Conservation (phyloP, 2,888 invertebrate species). For the Calliopum simillimum region DNA sequence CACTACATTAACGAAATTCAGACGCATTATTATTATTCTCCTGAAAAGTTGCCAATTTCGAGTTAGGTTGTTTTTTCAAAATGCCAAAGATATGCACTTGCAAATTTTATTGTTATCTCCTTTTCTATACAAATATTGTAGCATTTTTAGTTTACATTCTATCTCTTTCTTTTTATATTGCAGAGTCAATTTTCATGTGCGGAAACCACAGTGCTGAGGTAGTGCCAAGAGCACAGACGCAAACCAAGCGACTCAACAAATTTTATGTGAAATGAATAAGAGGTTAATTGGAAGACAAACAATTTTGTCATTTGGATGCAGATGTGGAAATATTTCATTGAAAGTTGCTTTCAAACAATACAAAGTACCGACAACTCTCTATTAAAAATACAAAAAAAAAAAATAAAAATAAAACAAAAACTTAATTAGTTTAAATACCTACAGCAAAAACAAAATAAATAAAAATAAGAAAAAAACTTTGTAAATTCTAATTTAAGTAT, state of each 20-base stretch:
- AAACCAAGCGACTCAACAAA: conserved; percentile 40
- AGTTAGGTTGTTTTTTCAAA: too few species aligned
- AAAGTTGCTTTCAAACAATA: too few species aligned
- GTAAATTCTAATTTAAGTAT: too few species aligned
- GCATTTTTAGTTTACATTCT: neutral
- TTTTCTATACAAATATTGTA: neutral
- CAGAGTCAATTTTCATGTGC: conserved; percentile 67
- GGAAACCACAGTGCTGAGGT: conserved; percentile 65
- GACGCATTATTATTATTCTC: too few species aligned
- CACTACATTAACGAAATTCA: too few species aligned
- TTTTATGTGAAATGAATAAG: conserved; percentile 30
- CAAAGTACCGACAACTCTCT: too few species aligned
- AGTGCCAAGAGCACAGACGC: conserved; percentile 53
- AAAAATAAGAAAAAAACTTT: conserved; percentile 22
- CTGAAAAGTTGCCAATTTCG: too few species aligned
- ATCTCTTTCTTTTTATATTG: conserved; percentile 27
- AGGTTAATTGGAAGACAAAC: neutral
- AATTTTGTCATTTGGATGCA: neutral
- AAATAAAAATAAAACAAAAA: conserved; percentile 19
- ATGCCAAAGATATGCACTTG: too few species aligned
- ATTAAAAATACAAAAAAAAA: neutral
- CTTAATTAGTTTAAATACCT: neutral
- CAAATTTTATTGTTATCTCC: conserved; percentile 9
- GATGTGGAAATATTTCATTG: too few species aligned
- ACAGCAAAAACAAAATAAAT: neutral